Base-by-base conservation (phyloP, 2,888 invertebrate species). In the Oscheius myriophilus region DNA sequence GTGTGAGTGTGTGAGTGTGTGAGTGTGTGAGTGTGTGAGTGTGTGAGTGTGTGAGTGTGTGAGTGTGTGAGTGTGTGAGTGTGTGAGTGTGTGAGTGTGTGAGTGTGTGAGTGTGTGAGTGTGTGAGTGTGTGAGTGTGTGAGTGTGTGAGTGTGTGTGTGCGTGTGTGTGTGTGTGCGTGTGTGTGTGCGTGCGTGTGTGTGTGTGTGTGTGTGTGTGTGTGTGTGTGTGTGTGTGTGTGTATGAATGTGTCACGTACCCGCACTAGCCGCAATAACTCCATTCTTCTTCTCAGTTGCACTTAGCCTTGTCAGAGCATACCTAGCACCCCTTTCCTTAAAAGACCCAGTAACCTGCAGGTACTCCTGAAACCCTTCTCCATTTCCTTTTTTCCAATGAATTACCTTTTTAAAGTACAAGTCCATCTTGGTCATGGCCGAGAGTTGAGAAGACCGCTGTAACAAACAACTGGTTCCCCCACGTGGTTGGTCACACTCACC, bases 331-430 rank as follows among this genome's bases (percentile, higher is more conserved):
- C 96, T 90, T 87, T 96, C 96, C 87, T 96, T 96, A 87, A 96
- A 95, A 88, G 94, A 95, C 87, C 96, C 96, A n/a, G 96, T 96
- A 75, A 91, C 91, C 88, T 96, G 95, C 16, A 94, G 90, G 87
- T 93, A 95, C 87, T 96, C 96, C 59, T 59, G 11, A 21, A 59
- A 3, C 14, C 6, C 6, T 18, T 18, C 11, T 49, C 3, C 3
- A 18, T 6, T 49, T 21, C 3, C n/a, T 18, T 18, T 49, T 49
- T 7, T 49, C 11, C 11, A 6, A 25, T 42, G 2, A 45, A 33
- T 43, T 43, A 59, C 59, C 87, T 95, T 95, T 88, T 96, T 96
- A 81, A 96, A 90, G 88, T 91, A 96, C 75, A 96, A 90, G 42
- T 95, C 92, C 92, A 95, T 93, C 53, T 91, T 93, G 66, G 91